These are phyloP conservation scores for Nomada ruficornis DNA, from an alignment of 2,888 invertebrate genomes.

Conservation along the genomic window DNA sequence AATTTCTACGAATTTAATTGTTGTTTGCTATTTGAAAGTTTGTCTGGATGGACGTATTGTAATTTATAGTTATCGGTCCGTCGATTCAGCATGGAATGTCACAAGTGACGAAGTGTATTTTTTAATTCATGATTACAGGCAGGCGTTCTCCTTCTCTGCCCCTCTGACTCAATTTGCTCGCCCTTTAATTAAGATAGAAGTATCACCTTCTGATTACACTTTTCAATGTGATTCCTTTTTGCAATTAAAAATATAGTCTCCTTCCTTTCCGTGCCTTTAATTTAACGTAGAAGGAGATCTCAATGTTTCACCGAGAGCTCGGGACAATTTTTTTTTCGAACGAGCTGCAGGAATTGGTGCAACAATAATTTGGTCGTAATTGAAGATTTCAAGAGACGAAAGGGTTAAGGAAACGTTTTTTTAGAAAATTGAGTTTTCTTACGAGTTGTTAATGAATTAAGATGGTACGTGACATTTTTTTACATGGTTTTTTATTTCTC, in stretches of 20 bases:
- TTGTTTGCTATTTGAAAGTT: neutral
- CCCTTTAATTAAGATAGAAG: constrained; percentile 3
- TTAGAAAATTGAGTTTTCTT: no score
- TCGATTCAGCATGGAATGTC: neutral
- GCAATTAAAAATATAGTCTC: constrained; percentile 11
- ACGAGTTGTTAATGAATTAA: no score
- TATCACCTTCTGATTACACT: constrained; percentile 9
- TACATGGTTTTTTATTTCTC: no score
- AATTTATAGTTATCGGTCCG: constrained; percentile 4
- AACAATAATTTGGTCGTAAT: no score
- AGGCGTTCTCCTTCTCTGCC: neutral
- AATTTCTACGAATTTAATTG: neutral
- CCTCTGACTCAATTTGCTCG: neutral
- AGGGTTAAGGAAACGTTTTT: no score
- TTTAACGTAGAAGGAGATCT: neutral
- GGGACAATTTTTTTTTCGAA: neutral
- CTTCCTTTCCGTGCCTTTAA: neutral
- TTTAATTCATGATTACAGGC: constrained; percentile 33
- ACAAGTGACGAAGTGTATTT: neutral
- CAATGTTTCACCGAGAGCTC: neutral
- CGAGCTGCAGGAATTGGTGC: neutral
- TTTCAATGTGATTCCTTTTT: constrained; percentile 7
- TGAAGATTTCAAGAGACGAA: no score
- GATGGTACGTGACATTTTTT: no score
- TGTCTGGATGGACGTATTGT: neutral